Percentiles rank a stretch among this genome's conserved stretches.
Conservation (phyloP, 2,888 invertebrate genomes). For the Morinoia aosen region DNA sequence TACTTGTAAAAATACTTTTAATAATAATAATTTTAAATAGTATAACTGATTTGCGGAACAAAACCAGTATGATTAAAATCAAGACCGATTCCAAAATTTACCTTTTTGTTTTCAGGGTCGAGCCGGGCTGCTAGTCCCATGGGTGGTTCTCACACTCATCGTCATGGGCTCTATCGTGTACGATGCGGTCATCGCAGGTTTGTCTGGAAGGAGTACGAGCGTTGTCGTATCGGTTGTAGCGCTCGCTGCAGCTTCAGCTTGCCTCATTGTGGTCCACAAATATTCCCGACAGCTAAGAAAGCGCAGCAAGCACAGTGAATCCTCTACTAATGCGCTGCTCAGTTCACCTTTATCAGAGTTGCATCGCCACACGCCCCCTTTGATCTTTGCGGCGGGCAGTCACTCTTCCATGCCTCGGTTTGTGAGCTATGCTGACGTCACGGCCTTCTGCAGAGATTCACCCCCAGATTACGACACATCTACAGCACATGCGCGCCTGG, state of each 20-base stretch:
- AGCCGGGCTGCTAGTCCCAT: constrained; percentile 62
- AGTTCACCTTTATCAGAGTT: not conserved
- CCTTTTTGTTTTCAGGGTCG: constrained; percentile 54
- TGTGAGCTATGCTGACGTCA: not conserved
- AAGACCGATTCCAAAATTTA: not conserved
- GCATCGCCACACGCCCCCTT: not conserved
- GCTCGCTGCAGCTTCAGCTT: not conserved
- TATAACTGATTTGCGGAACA: not conserved
- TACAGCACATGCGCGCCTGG: not conserved
- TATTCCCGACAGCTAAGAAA: not conserved
- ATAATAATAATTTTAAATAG: too few species aligned
- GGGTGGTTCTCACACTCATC: constrained; percentile 61
- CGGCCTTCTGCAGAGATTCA: not conserved
- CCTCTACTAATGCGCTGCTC: not conserved
- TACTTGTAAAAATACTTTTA: not conserved
- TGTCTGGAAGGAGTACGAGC: not conserved
- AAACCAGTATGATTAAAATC: not conserved
- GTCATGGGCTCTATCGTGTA: constrained; percentile 60
- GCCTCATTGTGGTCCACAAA: not conserved
- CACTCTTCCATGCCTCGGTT: not conserved
- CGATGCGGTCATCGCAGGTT: constrained; percentile 59
- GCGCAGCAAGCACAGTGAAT: not conserved
- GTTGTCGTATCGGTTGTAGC: not conserved
- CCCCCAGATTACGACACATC: not conserved
- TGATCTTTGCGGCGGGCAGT: not conserved